Percentiles rank a stretch among this genome's conserved stretches.
Conservation (phyloP, 2,888 invertebrate genomes). For the Flexamia atlantica region DNA sequence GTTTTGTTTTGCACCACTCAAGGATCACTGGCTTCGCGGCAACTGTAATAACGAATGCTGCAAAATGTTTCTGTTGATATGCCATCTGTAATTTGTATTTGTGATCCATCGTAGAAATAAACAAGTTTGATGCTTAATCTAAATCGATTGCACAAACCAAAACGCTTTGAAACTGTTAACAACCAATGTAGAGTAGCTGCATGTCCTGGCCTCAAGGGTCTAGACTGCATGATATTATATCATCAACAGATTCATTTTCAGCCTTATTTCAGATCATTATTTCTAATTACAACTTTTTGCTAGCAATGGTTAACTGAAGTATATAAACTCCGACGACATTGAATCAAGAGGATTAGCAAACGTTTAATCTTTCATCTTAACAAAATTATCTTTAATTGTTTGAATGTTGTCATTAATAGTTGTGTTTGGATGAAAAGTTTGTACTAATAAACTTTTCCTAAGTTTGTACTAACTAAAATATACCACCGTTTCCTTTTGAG, state of each 20-base stretch:
- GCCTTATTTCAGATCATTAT: conserved; percentile 1
- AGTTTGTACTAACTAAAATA: neutral
- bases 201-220: conserved; percentile 46
- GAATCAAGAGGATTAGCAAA: too few species aligned
- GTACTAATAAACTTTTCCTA: neutral
- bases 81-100: conserved; percentile 4
- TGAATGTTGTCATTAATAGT: neutral
- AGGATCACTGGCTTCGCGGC: conserved; percentile 35
- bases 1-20: conserved; percentile 47
- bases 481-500: neutral
- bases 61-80: conserved; percentile 61
- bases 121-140: conserved; percentile 31
- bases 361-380: too few species aligned
- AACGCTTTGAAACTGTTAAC: conserved; percentile 7
- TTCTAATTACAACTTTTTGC: neutral
- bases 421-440: neutral
- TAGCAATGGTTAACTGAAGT: neutral
- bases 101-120: conserved; percentile 34
- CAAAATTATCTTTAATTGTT: too few species aligned
- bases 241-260: conserved; percentile 58
- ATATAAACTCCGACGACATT: neutral
- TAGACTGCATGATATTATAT: conserved; percentile 38
- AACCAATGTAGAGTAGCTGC: conserved; percentile 41
- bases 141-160: conserved; percentile 38
- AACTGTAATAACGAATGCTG: conserved; percentile 33